These are phyloP conservation scores for Drosophila peninsularis DNA, from an alignment of 2,888 invertebrate species.

Conservation along the genomic window DNA sequence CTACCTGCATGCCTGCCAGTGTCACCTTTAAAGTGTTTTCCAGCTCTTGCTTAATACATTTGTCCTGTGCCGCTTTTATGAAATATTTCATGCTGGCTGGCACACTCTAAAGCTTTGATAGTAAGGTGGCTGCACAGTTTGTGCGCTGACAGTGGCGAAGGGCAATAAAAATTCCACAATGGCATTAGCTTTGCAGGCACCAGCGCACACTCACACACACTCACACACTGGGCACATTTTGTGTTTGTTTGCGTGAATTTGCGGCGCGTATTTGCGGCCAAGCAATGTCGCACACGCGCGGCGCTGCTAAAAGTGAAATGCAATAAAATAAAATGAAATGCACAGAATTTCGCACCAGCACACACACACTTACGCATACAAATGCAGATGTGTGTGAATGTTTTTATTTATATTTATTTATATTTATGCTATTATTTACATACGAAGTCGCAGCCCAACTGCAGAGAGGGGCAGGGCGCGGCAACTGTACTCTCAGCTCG, in stretches of 20 bases:
- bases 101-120: slow-evolving; percentile 63
- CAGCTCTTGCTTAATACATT: slow-evolving; percentile 22
- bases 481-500: slow-evolving; percentile 36
- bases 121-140: slow-evolving; percentile 50
- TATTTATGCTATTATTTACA: slow-evolving; percentile 58
- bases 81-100: slow-evolving; percentile 73
- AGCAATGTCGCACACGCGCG: slow-evolving; percentile 66
- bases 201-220: slow-evolving; percentile 5
- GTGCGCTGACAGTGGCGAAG: slow-evolving; percentile 59
- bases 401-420: slow-evolving; percentile 32
- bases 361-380: neutral
- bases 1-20: no score
- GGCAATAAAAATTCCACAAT: slow-evolving; percentile 77
- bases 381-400: neutral
- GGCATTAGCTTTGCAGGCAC: slow-evolving; percentile 61
- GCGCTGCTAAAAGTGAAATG: slow-evolving; percentile 66
- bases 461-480: slow-evolving; percentile 8
- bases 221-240: slow-evolving; percentile 15
- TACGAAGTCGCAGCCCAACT: slow-evolving; percentile 47
- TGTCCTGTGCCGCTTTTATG: slow-evolving; percentile 53
- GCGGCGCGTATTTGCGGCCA: slow-evolving; percentile 60
- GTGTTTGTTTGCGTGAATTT: slow-evolving; percentile 49
- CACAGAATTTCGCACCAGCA: slow-evolving; percentile 51
- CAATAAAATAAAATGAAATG: slow-evolving; percentile 74
- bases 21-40: no score